Conservation (phyloP, 2,113 vertebrate genomes). For the Odobenus rosmarus region DNA sequence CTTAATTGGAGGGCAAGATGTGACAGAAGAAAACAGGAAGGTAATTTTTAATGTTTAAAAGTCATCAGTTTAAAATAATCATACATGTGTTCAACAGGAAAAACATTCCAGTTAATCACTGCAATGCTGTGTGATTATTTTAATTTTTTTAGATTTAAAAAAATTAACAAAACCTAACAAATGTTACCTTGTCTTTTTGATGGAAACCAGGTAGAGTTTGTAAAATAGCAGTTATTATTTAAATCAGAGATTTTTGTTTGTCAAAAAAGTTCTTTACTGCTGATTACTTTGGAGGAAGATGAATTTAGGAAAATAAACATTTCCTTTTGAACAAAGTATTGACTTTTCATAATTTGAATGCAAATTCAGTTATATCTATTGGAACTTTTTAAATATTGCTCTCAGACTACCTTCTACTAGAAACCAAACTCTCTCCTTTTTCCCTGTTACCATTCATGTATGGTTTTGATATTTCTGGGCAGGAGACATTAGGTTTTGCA, state of each 20-base stretch:
- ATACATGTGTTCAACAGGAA: background rate
- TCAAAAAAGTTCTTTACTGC: background rate
- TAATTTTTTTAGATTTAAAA: background rate
- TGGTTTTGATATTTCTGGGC: background rate
- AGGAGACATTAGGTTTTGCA: background rate
- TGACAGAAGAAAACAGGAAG: background rate
- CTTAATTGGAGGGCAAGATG: background rate
- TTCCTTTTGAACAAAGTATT: background rate
- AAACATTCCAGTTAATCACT: background rate
- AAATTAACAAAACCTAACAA: background rate
- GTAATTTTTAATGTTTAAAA: conserved; percentile 40
- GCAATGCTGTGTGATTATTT: background rate
- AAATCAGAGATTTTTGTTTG: conserved; percentile 10
- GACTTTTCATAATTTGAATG: background rate
- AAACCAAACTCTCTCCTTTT: background rate
- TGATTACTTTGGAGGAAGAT: background rate
- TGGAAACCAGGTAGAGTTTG: background rate
- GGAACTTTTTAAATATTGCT: background rate
- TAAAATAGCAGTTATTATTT: background rate
- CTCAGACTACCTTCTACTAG: background rate
- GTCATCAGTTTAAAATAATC: conserved; percentile 30
- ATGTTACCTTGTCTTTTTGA: background rate
- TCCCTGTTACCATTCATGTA: background rate
- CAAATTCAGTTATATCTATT: background rate
- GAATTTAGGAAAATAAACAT: background rate